These are phyloP conservation scores for Nemotelus nigrinus DNA, from an alignment of 2,888 invertebrate species.

Conservation along the genomic window DNA sequence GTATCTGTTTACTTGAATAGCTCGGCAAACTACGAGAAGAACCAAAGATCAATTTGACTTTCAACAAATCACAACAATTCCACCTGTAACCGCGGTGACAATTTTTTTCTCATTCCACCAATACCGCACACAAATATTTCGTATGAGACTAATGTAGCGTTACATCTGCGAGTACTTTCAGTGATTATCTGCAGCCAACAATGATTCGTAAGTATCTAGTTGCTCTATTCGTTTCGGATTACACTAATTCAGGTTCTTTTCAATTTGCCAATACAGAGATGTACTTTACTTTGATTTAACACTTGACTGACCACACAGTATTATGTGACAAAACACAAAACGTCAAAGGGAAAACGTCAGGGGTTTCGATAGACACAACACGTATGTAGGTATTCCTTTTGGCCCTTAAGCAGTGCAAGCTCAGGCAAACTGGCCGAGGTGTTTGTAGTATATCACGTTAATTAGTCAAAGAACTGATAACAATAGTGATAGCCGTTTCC, in stretches of 20 bases:
- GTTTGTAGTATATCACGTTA: too few relatives aligned
- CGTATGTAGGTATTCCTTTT: not conserved
- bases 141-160: constrained; percentile 25
- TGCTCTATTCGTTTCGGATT: constrained; percentile 23
- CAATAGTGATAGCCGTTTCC: not conserved
- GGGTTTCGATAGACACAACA: not conserved
- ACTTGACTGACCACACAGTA: constrained; percentile 46
- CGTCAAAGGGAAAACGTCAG: not conserved
- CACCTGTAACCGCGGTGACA: constrained; percentile 48
- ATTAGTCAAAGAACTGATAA: not conserved
- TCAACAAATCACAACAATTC: constrained; percentile 6
- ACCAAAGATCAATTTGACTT: too few relatives aligned
- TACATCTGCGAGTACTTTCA: constrained; percentile 18
- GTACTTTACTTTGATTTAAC: constrained; percentile 45
- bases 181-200: not conserved
- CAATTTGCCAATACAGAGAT: not conserved
- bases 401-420: too few relatives aligned
- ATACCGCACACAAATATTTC: constrained; percentile 16
- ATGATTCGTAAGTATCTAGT: constrained; percentile 3
- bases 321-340: constrained; percentile 33
- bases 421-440: too few relatives aligned
- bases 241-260: constrained; percentile 17
- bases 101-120: constrained; percentile 28
- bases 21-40: too few relatives aligned
- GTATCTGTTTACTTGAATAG: too few relatives aligned